phyloP scores from a whole-genome alignment of 2,888 invertebrate genomes.

The Prosapia bicincta region DNA sequence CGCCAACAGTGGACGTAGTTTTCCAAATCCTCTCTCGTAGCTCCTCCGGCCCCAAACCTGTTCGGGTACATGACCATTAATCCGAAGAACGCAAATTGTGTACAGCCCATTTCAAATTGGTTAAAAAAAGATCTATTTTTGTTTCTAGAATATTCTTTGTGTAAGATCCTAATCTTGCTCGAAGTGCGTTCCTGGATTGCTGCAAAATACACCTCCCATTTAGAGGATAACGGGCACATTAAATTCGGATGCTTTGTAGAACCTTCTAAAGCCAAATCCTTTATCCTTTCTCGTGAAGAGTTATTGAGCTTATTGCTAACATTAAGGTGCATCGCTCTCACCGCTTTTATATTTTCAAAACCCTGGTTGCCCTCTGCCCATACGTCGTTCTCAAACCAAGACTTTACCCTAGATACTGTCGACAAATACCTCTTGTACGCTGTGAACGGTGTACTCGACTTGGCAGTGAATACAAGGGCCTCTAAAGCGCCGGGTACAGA shows the following conservation, averaged over 20 bases:
- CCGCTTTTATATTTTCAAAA: slow-evolving; percentile 47
- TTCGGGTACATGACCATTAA: slow-evolving; percentile 48
- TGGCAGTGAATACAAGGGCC: slow-evolving; percentile 49
- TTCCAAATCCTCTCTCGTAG: slow-evolving; percentile 49
- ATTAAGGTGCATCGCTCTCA: slow-evolving; percentile 47
- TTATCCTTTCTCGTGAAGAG: slow-evolving; percentile 36
- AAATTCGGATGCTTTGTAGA: slow-evolving; percentile 16
- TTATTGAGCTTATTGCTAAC: slow-evolving; percentile 43
- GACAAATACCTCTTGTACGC: slow-evolving; percentile 50
- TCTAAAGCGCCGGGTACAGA: slow-evolving; percentile 46
- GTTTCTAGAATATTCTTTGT: background rate
- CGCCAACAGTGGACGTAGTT: slow-evolving; percentile 54
- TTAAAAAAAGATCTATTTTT: slow-evolving; percentile 44
- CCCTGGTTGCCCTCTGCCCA: slow-evolving; percentile 48
- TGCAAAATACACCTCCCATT: slow-evolving; percentile 25
- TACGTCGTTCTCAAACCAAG: slow-evolving; percentile 52
- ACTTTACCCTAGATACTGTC: slow-evolving; percentile 47
- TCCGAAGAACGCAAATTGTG: slow-evolving; percentile 53
- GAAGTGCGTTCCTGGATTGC: slow-evolving; percentile 32
- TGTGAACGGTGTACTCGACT: slow-evolving; percentile 49
- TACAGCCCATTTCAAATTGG: slow-evolving; percentile 53
- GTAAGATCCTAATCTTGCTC: background rate
- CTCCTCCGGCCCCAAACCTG: slow-evolving; percentile 45
- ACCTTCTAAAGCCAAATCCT: slow-evolving; percentile 31
- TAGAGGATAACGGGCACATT: slow-evolving; percentile 18